These are phyloP conservation scores for Sternotherus odoratus DNA, from an alignment of 2,797 vertebrate species.

Conservation along the genomic window DNA sequence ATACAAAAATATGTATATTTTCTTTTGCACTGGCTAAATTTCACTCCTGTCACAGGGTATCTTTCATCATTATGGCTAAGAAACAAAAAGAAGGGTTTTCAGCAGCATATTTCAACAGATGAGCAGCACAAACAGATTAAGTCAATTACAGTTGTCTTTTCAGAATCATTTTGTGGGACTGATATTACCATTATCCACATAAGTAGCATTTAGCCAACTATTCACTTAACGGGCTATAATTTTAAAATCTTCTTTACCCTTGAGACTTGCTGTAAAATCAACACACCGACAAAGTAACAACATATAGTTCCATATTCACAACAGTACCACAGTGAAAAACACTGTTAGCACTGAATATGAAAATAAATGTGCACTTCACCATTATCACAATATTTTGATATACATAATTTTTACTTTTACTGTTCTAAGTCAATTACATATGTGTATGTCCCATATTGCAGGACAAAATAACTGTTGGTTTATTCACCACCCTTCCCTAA, in stretches of 20 bases:
- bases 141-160: constrained; percentile 59
- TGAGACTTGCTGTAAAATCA: constrained; percentile 77
- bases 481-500: not conserved
- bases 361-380: not conserved
- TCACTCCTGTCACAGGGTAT: constrained; percentile 12
- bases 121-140: constrained; percentile 65
- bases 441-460: rapidly evolving
- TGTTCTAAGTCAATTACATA: rapidly evolving
- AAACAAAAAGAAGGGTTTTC: constrained; percentile 74
- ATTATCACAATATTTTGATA: not conserved
- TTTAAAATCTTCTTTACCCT: constrained; percentile 74
- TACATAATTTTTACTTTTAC: rapidly evolving
- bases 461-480: rapidly evolving
- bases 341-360: not conserved
- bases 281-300: constrained; percentile 67
- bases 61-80: constrained; percentile 60
- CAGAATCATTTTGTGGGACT: constrained; percentile 67
- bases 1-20: not conserved
- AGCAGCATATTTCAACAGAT: constrained; percentile 70
- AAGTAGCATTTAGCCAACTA: constrained; percentile 65
- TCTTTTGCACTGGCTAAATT: constrained; percentile 49
- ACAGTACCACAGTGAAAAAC: constrained; percentile 41
- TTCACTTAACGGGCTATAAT: constrained; percentile 69
- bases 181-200: constrained; percentile 68
- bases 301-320: constrained; percentile 63